A percentile compares a stretch with the other conserved stretches of the same genome.
Evolutionary conservation across 2,888 invertebrate genomes (phyloP).

Genomic region (Petrophora chlorosata): DNA sequence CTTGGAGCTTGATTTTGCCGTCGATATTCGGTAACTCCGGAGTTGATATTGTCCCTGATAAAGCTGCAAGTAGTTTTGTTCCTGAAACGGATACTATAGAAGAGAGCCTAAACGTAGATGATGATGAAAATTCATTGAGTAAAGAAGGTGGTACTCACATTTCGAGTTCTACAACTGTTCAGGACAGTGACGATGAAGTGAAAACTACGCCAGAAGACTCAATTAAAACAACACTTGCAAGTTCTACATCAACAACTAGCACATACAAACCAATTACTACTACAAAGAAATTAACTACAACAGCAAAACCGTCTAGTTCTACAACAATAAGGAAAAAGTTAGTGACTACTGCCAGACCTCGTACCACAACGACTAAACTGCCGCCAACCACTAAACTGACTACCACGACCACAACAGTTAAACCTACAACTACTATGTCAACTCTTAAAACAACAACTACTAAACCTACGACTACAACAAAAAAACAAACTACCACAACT

Average conservation of each 20-base stretch:
- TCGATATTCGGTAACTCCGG: constrained; percentile 90
- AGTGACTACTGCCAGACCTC: constrained; percentile 36
- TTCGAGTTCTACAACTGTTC: constrained; percentile 44
- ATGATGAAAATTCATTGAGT: constrained; percentile 54
- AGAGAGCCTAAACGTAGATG: constrained; percentile 45
- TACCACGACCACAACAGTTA: constrained; percentile 36
- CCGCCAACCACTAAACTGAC: constrained; percentile 36
- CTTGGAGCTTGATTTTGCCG: constrained; percentile 92
- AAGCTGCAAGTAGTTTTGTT: constrained; percentile 62
- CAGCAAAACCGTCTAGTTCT: constrained; percentile 27
- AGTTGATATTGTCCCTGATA: constrained; percentile 83
- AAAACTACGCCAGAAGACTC: constrained; percentile 25
- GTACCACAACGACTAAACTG: constrained; percentile 34
- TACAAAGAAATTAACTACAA: constrained; percentile 25
- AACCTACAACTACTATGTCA: constrained; percentile 36
- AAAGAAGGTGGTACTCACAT: constrained; percentile 62
- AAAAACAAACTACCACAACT: constrained; percentile 23
- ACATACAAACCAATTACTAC: constrained; percentile 16
- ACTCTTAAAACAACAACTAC: constrained; percentile 37
- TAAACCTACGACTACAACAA: constrained; percentile 35
- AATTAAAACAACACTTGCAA: constrained; percentile 26
- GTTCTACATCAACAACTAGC: constrained; percentile 25
- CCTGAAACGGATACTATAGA: constrained; percentile 76
- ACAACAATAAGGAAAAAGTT: constrained; percentile 37
- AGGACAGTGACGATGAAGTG: constrained; percentile 32